phyloP scores from a whole-genome alignment of 2,113 vertebrate species.

The Podocnemis expansa region DNA sequence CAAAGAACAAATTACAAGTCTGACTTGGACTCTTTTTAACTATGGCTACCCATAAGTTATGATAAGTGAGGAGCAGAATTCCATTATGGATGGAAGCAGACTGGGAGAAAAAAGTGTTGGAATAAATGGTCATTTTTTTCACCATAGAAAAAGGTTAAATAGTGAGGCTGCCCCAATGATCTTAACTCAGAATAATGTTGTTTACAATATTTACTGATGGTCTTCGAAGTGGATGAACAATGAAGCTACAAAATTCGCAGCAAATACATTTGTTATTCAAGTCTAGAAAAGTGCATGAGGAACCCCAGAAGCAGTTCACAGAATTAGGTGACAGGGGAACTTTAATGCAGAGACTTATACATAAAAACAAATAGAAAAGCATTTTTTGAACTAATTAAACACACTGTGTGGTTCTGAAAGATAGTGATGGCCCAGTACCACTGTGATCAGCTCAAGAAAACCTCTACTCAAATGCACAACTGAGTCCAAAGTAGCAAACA shows the following conservation, averaged over 20 bases:
- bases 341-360: background rate
- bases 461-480: background rate
- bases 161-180: background rate
- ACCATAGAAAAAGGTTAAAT: background rate
- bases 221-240: background rate
- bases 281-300: background rate
- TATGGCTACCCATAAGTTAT: background rate
- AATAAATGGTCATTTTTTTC: background rate
- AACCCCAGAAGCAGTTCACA: background rate
- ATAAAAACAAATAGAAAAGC: background rate
- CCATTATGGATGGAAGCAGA: background rate
- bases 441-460: background rate
- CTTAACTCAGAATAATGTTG: background rate
- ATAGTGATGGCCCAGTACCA: background rate
- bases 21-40: background rate
- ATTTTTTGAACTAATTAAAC: background rate
- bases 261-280: background rate
- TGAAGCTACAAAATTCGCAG: background rate
- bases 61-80: background rate
- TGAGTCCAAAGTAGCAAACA: fast-evolving
- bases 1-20: background rate
- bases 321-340: background rate
- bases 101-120: background rate
- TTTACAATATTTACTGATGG: background rate
- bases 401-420: background rate